Evolutionary conservation across 2,113 vertebrate genomes (phyloP).

Genomic region (Oreochromis niloticus): DNA sequence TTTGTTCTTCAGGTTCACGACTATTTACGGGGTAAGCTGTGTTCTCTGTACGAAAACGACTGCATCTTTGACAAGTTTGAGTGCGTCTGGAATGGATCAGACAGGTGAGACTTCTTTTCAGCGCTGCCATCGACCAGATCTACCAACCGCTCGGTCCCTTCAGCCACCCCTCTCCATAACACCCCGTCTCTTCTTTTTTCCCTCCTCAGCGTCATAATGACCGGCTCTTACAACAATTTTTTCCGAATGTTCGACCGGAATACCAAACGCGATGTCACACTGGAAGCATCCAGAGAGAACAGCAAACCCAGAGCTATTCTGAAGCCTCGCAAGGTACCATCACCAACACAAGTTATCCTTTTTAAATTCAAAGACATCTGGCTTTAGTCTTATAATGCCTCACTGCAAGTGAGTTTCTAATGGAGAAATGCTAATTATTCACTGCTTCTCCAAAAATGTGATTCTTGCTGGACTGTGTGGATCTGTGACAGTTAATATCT

Average conservation of each 20-base stretch:
- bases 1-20: conserved; percentile 83
- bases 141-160: background rate
- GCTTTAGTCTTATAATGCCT: background rate
- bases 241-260: conserved; percentile 97
- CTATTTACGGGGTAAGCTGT: conserved; percentile 92
- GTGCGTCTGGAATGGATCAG: conserved; percentile 95
- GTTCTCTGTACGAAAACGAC: conserved; percentile 94
- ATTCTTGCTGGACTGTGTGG: background rate
- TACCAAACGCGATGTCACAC: conserved; percentile 91
- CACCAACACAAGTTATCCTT: background rate
- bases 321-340: conserved; percentile 83
- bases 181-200: background rate
- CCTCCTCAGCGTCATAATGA: conserved; percentile 88
- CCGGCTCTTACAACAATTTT: conserved; percentile 96
- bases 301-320: conserved; percentile 94
- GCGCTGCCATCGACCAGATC: background rate
- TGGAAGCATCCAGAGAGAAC: conserved; percentile 94
- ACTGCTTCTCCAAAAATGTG: background rate
- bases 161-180: background rate
- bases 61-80: conserved; percentile 99
- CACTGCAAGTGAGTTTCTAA: background rate
- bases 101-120: conserved; percentile 79
- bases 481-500: background rate
- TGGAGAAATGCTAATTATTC: background rate
- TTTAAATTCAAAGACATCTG: background rate